Conservation (phyloP, 2,797 vertebrate species). For the Mormyrus hasselquistii region DNA sequence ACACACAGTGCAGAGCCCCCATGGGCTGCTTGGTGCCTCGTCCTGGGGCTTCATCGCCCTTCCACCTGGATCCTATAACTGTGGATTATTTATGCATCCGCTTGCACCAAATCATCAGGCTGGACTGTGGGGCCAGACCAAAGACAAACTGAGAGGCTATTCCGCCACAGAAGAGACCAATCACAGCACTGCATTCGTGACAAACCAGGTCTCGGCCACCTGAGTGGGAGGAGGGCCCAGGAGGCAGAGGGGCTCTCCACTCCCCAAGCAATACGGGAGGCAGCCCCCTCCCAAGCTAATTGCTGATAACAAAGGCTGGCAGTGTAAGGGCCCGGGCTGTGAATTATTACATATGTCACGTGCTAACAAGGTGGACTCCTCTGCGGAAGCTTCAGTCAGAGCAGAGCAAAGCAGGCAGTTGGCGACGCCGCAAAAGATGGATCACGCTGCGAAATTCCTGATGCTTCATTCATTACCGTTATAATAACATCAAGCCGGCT, state of each 20-base stretch:
- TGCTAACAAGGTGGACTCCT: constrained; percentile 65
- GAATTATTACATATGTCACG: constrained; percentile 74
- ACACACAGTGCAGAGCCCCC: not conserved
- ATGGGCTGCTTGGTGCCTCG: not conserved
- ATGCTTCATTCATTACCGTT: constrained; percentile 89
- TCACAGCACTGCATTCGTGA: not conserved
- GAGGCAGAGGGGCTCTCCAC: not conserved
- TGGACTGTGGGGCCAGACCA: not conserved
- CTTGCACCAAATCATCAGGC: not conserved
- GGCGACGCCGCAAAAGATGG: constrained; percentile 72
- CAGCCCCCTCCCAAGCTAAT: not conserved
- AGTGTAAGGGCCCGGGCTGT: constrained; percentile 45
- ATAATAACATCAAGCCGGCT: constrained; percentile 78
- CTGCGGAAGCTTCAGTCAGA: constrained; percentile 52
- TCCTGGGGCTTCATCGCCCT: not conserved
- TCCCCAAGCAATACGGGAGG: not conserved
- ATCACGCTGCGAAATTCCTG: constrained; percentile 74
- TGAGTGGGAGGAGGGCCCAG: not conserved
- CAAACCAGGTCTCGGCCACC: not conserved
- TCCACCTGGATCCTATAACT: not conserved
- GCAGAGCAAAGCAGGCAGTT: constrained; percentile 39
- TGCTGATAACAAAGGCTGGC: constrained; percentile 32
- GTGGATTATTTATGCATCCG: no score
- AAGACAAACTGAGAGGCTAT: not conserved
- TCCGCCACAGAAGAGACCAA: not conserved